These are phyloP conservation scores for Erythrocebus patas DNA, from an alignment of 2,113 vertebrate species.

Conservation along the genomic window DNA sequence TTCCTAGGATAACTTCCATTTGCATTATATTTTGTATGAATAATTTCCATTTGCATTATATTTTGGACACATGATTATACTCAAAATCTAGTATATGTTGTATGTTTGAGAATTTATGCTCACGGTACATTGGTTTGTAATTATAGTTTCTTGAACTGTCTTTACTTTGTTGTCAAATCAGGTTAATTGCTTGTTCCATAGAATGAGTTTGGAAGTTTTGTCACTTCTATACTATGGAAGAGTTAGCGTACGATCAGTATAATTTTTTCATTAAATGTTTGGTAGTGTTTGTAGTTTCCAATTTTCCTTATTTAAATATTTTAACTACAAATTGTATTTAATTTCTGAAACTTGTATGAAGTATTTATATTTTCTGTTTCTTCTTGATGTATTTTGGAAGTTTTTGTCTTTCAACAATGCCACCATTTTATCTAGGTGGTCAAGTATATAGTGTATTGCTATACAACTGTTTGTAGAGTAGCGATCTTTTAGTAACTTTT, in stretches of 20 bases:
- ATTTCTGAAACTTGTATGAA: neutral
- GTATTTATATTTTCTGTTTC: neutral
- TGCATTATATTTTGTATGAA: no score
- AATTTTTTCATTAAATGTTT: neutral
- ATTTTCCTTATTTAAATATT: neutral
- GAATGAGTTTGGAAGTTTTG: neutral
- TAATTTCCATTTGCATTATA: neutral
- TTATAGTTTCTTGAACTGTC: neutral
- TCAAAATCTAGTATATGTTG: neutral
- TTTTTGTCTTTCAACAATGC: neutral
- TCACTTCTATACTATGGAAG: neutral
- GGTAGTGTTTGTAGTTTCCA: neutral
- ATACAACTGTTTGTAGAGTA: neutral
- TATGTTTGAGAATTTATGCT: neutral
- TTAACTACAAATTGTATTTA: neutral
- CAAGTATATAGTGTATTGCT: neutral
- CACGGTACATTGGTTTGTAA: neutral
- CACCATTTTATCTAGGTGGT: neutral
- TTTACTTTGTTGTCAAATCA: neutral
- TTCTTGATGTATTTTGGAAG: neutral
- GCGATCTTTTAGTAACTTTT: neutral
- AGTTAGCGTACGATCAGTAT: neutral
- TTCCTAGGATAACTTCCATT: neutral
- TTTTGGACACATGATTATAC: neutral
- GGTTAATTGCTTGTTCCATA: neutral